These are phyloP conservation scores for Digitonthophagus gazella DNA, from an alignment of 2,888 invertebrate species.

Conservation along the genomic window DNA sequence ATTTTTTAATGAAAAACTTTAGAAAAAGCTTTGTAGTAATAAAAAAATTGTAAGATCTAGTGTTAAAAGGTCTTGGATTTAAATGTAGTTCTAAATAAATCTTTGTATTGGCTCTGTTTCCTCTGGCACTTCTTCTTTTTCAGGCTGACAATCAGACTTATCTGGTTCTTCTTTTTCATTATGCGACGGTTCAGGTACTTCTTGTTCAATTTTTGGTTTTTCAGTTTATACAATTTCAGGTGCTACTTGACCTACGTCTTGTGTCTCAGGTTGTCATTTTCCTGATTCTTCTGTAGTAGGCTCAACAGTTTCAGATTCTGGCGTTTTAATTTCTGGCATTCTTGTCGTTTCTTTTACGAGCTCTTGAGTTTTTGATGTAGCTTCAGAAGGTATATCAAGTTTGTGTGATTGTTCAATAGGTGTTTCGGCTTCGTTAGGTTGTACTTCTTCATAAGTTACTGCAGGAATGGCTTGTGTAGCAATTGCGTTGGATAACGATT, in stretches of 20 bases:
- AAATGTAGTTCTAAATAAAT: no score
- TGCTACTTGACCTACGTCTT: slow-evolving; percentile 27
- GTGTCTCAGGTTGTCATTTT: slow-evolving; percentile 27
- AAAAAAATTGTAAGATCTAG: no score
- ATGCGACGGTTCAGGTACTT: neutral
- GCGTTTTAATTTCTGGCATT: slow-evolving; percentile 11
- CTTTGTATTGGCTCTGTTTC: slow-evolving; percentile 9
- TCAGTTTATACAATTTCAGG: slow-evolving; percentile 30
- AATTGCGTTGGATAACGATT: slow-evolving; percentile 2
- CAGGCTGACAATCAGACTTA: neutral
- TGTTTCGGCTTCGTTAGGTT: slow-evolving; percentile 16
- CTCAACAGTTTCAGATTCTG: slow-evolving; percentile 15
- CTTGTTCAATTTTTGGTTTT: slow-evolving; percentile 9
- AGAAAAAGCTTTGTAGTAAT: no score
- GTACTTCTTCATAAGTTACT: slow-evolving; percentile 19
- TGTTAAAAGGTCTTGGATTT: no score
- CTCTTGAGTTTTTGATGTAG: slow-evolving; percentile 27
- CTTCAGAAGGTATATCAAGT: slow-evolving; percentile 22
- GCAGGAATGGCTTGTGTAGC: slow-evolving; percentile 5
- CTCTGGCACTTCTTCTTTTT: slow-evolving; percentile 11
- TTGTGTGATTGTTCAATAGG: no score
- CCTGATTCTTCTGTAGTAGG: neutral
- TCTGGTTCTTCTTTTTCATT: slow-evolving; percentile 6
- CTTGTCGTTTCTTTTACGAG: slow-evolving; percentile 26
- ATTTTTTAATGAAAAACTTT: no score